Conservation (phyloP, 2,888 invertebrate genomes). For the Synanthedon andrenaeformis region DNA sequence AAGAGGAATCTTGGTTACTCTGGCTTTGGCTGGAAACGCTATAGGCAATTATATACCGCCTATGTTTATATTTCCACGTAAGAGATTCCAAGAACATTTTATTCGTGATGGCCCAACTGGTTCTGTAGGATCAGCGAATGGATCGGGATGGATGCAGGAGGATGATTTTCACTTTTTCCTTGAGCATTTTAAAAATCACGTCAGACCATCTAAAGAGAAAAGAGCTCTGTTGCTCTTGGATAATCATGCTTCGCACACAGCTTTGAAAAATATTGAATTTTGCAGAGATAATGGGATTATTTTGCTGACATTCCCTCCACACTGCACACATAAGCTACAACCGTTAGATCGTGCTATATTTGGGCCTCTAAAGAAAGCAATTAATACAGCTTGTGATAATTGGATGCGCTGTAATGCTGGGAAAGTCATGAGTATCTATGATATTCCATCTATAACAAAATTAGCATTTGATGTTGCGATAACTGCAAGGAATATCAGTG, state of each 20-base stretch:
- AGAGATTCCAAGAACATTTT: conserved; percentile 13
- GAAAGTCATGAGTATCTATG: conserved; percentile 22
- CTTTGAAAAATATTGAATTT: conserved; percentile 14
- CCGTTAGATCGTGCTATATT: conserved; percentile 24
- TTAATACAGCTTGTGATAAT: conserved; percentile 7
- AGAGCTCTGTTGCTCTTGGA: conserved; percentile 5
- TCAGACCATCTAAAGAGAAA: conserved; percentile 2
- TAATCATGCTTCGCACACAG: conserved; percentile 7
- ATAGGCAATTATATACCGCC: conserved; percentile 7
- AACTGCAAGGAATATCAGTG: not conserved
- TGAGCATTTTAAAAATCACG: conserved; percentile 3
- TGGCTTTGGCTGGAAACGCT: conserved; percentile 12
- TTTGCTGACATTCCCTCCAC: conserved; percentile 23
- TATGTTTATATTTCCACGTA: conserved; percentile 15
- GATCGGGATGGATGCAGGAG: conserved; percentile 11
- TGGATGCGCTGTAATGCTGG: conserved; percentile 12
- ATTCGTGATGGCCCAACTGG: conserved; percentile 18
- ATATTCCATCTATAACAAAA: conserved; percentile 1
- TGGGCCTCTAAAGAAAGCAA: conserved; percentile 22
- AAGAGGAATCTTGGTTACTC: conserved; percentile 13
- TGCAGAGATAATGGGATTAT: conserved; percentile 23
- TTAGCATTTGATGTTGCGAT: not conserved
- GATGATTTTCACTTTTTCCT: conserved; percentile 7
- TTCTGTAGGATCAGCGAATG: conserved; percentile 12
- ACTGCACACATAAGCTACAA: conserved; percentile 29